Evolutionary conservation across 53 echinoderm and acorn worm genomes (phyloP), one percentile per base, ranked within the genome.

Genomic region (Patiria pectinifera): DNA sequence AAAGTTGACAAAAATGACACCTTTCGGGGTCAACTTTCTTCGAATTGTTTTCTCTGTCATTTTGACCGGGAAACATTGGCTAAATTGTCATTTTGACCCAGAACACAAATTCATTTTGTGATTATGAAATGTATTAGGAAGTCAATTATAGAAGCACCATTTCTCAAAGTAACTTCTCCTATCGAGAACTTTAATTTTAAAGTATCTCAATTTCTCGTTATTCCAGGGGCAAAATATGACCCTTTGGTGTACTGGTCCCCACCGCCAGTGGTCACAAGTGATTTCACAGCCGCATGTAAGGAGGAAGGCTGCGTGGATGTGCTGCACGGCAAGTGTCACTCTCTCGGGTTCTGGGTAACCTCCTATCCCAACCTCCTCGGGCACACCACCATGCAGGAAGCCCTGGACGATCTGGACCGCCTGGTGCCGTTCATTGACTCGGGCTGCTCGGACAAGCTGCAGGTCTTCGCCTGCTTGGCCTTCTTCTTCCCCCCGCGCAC

Each of bases 361-460:
- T 45, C 12, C 5, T 84, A 74, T 60, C 92, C 85, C 13, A 85
- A 76, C 25, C 10, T 62, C 77, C 72, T 92, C 10, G 92, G 85
- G 12, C 78, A 85, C 72, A 24, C 12, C 24, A 85, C 63, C 62
- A 78, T 78, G 35, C 76, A 85, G 3, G 86, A 85, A 22, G 85
- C 76, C 24, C 47, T 44, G 10, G 85, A 47, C 45, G 92, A 92
- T 6, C 48, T 92, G 25, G 86, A 92, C 46, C 77, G 85, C 48
- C 80, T 85, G 44, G 35, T 19, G 4, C 63, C 59, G 21, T 16
- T 92, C 69, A n/a, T 92, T 48, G 43, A 92, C 59, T 85, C 92
- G 0, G 92, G 78, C 26, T 92, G 92, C 63, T 92, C 92, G 45
- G 45, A 76, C 12, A 78, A 86, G 9, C 77, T 92, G 66, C 92